phyloP scores from a whole-genome alignment of 2,113 vertebrate species.

The Callorhinus ursinus region DNA sequence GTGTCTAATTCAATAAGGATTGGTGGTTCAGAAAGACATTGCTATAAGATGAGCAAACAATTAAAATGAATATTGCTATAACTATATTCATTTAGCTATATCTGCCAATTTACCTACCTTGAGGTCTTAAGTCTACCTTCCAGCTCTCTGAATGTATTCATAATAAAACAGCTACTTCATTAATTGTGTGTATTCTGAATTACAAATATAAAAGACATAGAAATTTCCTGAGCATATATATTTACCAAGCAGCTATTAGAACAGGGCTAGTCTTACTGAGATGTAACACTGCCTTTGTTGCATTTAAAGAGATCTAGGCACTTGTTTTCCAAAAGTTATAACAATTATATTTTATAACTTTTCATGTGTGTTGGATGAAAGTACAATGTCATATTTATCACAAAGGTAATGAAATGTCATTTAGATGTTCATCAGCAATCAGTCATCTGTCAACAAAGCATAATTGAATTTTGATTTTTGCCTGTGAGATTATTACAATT shows the following conservation, averaged over 20 bases:
- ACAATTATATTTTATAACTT: slow-evolving; percentile 30
- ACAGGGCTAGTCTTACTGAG: background rate
- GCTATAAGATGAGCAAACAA: background rate
- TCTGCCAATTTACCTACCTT: background rate
- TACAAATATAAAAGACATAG: background rate
- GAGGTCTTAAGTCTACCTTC: background rate
- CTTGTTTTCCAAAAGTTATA: slow-evolving; percentile 30
- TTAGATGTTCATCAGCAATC: slow-evolving; percentile 40
- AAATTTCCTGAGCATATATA: background rate
- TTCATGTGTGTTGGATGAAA: slow-evolving; percentile 1
- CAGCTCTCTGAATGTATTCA: background rate
- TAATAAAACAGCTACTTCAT: slow-evolving; percentile 9
- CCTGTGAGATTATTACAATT: background rate
- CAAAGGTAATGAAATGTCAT: slow-evolving; percentile 14
- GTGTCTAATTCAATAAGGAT: background rate
- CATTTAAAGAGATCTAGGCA: background rate
- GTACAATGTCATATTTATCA: slow-evolving; percentile 30
- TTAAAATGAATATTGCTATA: background rate
- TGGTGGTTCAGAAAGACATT: background rate
- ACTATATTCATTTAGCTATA: background rate
- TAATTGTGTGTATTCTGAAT: background rate
- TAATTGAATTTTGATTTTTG: slow-evolving; percentile 51
- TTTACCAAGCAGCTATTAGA: background rate
- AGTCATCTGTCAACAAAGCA: slow-evolving; percentile 45
- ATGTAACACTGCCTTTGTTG: slow-evolving; percentile 10